Evolutionary conservation across 1,140 invertebrate genomes (phyloP), one percentile per base, ranked within the genome.

Genomic region (Drosophila nasuta): DNA sequence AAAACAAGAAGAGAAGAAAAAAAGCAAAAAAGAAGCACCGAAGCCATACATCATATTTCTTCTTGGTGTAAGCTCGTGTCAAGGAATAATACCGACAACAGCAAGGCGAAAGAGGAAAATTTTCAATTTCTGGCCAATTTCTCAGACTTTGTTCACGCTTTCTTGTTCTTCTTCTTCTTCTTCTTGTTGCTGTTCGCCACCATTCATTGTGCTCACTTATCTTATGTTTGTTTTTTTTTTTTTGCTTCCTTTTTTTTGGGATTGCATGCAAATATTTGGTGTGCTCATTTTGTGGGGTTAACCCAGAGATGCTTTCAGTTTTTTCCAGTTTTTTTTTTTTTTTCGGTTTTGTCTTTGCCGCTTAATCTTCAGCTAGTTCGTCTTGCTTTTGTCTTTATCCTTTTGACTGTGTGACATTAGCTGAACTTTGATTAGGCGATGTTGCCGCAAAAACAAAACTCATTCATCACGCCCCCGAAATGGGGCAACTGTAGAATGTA

Each of bases 391-490:
- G 41, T 41, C 13, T 58, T 56, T 65, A 51, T 57, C 60, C 63
- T 64, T 41, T 54, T 59, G 35, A 52, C 62, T 64, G 38, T 66
- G 64, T 57, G 72, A 70, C 72, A 69, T 63, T 43, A 63, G 43
- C 72, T 75, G 72, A 75, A 75, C 72, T 75, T 75, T 75, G 72
- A 75, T 75, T 75, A 75, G 72, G 51, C 66, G 49, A 30, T 57
- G 49, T 56, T n/a, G 54, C 13, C 13, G 51, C 66, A 48, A 63
- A 51, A 57, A 48, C 43, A 56, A 67, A 79, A 79, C 49, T 66
- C 69, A 82, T 82, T 77, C 69, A 77, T 81, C 79, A 62, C 33
- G 63, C 35, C 63, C 51, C 28, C n/a, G n/a, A 52, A 74, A 62
- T 63, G 51, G 41, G 41, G n/a, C 41, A 73, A 60, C 65, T 68